Base-by-base conservation (phyloP, 37 sponge, comb jelly and placozoan genomes). In the Halichondria panicea region DNA sequence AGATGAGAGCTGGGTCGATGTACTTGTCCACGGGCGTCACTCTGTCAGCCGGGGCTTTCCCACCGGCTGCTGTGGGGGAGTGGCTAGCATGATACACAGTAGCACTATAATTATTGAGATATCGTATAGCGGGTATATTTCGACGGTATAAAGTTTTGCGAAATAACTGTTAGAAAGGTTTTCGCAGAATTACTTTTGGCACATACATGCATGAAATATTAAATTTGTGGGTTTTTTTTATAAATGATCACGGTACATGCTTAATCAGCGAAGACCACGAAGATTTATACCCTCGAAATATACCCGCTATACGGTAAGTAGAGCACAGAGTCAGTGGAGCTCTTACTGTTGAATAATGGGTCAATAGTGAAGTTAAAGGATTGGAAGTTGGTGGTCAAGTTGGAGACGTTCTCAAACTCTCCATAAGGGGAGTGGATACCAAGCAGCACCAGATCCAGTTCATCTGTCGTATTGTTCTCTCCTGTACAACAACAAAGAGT, bases 21-120 rank as follows among this genome's bases (percentile, higher is more conserved):
- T 58, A 70, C 27, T 25, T 7, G 28, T 58, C 71, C 36, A 8
- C 28, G 22, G 88, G 81, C 9, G 39, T 73, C 25, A 76, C 41
- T 1, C 71, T 48, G 55, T 87, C 88, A 18, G 19, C 21, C 1
- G 88, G 88, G 55, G 81, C 58, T 3, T 1, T 3, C 68, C 71
- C 87, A 52, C 67, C 81, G 56, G n/a, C n/a, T n/a, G n/a, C n/a
- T n/a, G n/a, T n/a, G n/a, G n/a, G n/a, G n/a, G n/a, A n/a, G n/a
- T n/a, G n/a, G n/a, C n/a, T n/a, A n/a, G n/a, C n/a, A n/a, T n/a
- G n/a, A n/a, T n/a, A n/a, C n/a, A n/a, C n/a, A n/a, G n/a, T n/a
- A n/a, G n/a, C n/a, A n/a, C n/a, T n/a, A n/a, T n/a, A n/a, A n/a
- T n/a, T n/a, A n/a, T n/a, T n/a, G n/a, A n/a, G n/a, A n/a, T n/a